Conservation (phyloP, 2,888 invertebrate genomes). For the Hypselothyrea guttata region DNA sequence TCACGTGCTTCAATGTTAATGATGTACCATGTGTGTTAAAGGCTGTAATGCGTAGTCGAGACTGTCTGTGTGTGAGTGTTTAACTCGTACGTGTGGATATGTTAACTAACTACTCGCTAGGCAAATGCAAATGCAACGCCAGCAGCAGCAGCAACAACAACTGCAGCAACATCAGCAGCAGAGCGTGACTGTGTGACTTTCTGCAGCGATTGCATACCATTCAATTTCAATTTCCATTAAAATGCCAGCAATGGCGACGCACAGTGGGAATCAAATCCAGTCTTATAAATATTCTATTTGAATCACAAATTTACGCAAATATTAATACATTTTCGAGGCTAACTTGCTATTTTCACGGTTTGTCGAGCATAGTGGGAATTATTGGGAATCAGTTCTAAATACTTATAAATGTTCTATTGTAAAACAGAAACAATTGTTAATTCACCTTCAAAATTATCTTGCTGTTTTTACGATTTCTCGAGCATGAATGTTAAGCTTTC, state of each 20-base stretch:
- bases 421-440: no score
- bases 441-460: no score
- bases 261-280: not conserved
- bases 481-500: no score
- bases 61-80: not conserved
- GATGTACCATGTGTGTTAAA: slow-evolving; percentile 53
- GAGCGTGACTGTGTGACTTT: slow-evolving; percentile 63
- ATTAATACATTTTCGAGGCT: no score
- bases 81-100: slow-evolving; percentile 42
- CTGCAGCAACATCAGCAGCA: slow-evolving; percentile 7
- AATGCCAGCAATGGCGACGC: slow-evolving; percentile 40
- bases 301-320: no score
- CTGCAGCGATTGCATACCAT: slow-evolving; percentile 57
- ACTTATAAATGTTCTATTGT: no score
- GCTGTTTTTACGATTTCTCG: no score
- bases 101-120: slow-evolving; percentile 45
- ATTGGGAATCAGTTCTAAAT: no score
- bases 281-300: no score
- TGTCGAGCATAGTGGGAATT: no score
- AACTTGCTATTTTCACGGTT: no score
- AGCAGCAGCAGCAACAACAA: slow-evolving; percentile 6
- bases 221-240: slow-evolving; percentile 68
- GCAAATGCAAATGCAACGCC: slow-evolving; percentile 38
- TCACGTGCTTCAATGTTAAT: slow-evolving; percentile 74
- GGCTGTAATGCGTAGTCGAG: not conserved